Evolutionary conservation across 2,797 vertebrate genomes (phyloP).

Genomic region (Bucorvus abyssinicus): DNA sequence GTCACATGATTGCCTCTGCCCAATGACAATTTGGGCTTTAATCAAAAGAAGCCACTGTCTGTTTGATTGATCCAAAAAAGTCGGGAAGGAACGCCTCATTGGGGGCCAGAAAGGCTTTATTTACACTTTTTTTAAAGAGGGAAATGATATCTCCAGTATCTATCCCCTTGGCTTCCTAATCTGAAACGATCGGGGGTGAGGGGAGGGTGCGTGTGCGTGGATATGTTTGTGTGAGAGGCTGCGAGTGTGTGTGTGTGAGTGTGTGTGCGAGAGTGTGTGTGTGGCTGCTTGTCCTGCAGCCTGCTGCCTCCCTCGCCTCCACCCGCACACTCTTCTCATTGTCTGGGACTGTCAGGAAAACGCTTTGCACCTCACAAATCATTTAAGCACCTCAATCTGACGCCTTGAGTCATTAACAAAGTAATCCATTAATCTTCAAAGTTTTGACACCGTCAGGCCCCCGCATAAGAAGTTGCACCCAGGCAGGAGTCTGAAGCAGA

Average conservation of each 20-base stretch:
- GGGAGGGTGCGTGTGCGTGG: constrained; percentile 28
- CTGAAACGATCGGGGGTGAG: constrained; percentile 20
- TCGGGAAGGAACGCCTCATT: constrained; percentile 96
- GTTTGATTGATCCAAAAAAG: constrained; percentile 99
- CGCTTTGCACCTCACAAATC: constrained; percentile 88
- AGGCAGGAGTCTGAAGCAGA: constrained; percentile 59
- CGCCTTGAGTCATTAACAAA: constrained; percentile 87
- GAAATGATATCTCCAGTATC: constrained; percentile 72
- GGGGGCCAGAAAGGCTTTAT: constrained; percentile 91
- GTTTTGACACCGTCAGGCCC: constrained; percentile 80
- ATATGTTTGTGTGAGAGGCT: constrained; percentile 40
- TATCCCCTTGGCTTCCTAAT: constrained; percentile 63
- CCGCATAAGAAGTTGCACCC: constrained; percentile 75
- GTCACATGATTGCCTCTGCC: constrained; percentile 99
- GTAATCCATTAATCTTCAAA: constrained; percentile 89
- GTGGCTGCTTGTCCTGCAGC: constrained; percentile 73
- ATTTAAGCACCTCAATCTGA: constrained; percentile 85
- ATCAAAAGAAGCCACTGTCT: constrained; percentile 99
- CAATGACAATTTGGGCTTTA: constrained; percentile 99
- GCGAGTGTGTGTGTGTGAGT: neutral
- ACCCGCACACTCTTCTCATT: constrained; percentile 85
- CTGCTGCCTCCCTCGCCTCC: constrained; percentile 80
- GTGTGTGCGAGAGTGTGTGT: neutral
- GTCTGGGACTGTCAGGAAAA: constrained; percentile 89
- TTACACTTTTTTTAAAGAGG: constrained; percentile 84